Percentiles rank a stretch among this genome's conserved stretches.
Evolutionary conservation across 2,113 vertebrate genomes (phyloP).

Genomic region (Vicugna pacos): DNA sequence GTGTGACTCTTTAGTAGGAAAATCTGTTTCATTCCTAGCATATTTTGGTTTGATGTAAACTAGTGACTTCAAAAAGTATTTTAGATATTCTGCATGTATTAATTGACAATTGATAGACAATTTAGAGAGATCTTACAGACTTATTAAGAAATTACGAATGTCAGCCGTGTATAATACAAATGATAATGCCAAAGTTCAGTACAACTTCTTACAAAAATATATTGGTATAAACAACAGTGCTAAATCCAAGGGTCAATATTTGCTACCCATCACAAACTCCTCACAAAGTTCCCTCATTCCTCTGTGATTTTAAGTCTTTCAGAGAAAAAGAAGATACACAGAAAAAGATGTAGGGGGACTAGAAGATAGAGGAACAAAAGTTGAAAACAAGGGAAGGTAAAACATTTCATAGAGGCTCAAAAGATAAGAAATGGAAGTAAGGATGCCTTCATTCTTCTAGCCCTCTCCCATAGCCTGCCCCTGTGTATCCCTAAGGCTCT

Average conservation of each 20-base stretch:
- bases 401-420: neutral
- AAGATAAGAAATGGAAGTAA: neutral
- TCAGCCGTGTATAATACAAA: constrained; percentile 34
- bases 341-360: neutral
- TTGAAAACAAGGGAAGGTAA: neutral
- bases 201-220: constrained; percentile 41
- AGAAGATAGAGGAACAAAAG: neutral
- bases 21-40: constrained; percentile 49
- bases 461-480: neutral
- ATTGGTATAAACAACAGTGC: neutral
- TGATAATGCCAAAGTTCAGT: neutral
- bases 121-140: neutral
- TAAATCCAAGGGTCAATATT: constrained; percentile 35
- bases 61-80: constrained; percentile 34
- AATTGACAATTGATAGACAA: neutral
- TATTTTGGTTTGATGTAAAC: constrained; percentile 10
- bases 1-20: constrained; percentile 28
- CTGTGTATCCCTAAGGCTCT: neutral
- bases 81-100: constrained; percentile 20
- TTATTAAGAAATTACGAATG: constrained; percentile 21
- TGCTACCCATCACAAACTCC: neutral
- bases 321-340: neutral
- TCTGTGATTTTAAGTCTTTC: constrained; percentile 43
- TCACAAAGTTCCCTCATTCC: neutral
- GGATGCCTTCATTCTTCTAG: neutral